These are phyloP conservation scores for Pangasius krempfi DNA, from an alignment of 2,797 vertebrate species.

Conservation along the genomic window DNA sequence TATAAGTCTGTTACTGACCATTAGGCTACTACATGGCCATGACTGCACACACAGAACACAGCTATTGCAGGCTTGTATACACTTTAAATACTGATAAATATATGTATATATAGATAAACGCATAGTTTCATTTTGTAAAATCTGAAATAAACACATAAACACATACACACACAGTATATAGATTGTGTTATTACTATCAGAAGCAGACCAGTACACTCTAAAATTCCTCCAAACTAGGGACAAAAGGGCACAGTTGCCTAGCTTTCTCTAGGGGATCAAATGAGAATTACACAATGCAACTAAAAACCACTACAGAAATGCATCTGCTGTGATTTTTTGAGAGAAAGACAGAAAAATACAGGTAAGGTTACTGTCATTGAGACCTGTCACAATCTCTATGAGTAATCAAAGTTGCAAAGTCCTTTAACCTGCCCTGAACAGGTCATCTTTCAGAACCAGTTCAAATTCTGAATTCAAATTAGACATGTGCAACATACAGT, in stretches of 20 bases:
- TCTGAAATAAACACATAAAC: not conserved
- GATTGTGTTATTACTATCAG: not conserved
- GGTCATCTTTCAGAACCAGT: not conserved
- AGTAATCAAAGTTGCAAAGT: not conserved
- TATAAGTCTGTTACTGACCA: conserved; percentile 39
- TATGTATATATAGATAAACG: not conserved
- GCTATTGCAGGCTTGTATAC: not conserved
- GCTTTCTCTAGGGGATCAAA: not conserved
- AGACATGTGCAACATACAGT: not conserved
- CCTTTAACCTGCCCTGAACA: not conserved
- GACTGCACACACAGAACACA: not conserved
- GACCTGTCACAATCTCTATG: not conserved
- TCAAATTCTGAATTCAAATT: not conserved
- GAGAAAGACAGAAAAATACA: not conserved
- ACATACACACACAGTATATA: not conserved
- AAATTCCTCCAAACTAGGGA: not conserved
- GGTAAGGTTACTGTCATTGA: conserved; percentile 2
- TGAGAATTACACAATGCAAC: conserved; percentile 7
- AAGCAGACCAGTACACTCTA: not conserved
- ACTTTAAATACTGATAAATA: not conserved
- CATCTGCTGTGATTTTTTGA: not conserved
- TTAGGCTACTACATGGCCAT: conserved; percentile 34
- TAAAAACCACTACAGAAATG: conserved; percentile 9
- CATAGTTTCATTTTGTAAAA: not conserved
- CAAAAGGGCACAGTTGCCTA: not conserved